Base-by-base conservation (phyloP, 1,140 invertebrate species). In the Drosophila azteca region DNA sequence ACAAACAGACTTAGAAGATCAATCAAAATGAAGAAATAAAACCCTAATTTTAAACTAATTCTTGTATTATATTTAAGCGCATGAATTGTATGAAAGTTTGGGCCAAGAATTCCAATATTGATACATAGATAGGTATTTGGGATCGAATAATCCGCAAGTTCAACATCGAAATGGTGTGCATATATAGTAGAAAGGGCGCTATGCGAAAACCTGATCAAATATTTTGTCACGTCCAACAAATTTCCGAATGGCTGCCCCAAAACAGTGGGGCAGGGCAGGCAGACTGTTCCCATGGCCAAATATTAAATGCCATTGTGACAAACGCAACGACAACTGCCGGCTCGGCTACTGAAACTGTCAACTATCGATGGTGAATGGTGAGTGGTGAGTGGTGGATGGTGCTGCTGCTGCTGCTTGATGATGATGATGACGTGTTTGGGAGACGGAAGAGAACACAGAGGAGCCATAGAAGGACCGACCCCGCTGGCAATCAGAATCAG, bases 221-320 rank as follows among this genome's bases (percentile, higher is more conserved):
- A 85, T 81, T 77, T 81, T 78, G 51, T 66, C 53, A 57, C 20
- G 41, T 55, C 51, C 69, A 87, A 88, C 75, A 79, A 79, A 78
- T 70, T 85, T 74, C 57, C 75, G 50, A 52, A 43, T 52, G 65
- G 26, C 50, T 31, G 44, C 58, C 22, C 11, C 35, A 8, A 46
- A 46, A 31, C 43, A n/a, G 31, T 39, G 39, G 44, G 29, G 26
- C 17, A 20, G 17, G 17, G 26, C 39, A 26, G 29, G 35, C n/a
- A n/a, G 46, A 9, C 55, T 43, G 54, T 73, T 79, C 71, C 35
- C 35, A 39, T 39, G 35, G 77, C 71, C 84, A 88, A 89, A 88
- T 88, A 88, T 88, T 88, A 87, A 87, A 88, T 88, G 69, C 71
- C 79, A 83, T 83, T 88, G 83, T 89, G 76, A 88, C 76, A 83